Conservation (phyloP, 2,888 invertebrate species). For the Lamellibrachia columna region DNA sequence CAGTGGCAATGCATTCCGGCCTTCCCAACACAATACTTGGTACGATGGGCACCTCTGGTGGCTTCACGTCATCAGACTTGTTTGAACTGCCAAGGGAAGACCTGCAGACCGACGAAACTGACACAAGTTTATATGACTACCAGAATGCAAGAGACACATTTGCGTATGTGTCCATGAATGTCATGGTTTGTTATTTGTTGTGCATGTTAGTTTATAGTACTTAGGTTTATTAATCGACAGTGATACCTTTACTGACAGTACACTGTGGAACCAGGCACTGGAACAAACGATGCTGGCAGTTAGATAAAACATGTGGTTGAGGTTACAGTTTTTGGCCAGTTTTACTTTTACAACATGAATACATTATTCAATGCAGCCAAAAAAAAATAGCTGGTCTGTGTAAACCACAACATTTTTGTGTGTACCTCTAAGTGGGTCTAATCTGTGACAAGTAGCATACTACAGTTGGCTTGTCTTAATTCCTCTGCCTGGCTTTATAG, state of each 20-base stretch:
- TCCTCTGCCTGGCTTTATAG: not conserved
- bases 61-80: constrained; percentile 6
- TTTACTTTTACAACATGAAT: too few species aligned
- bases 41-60: not conserved
- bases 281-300: not conserved
- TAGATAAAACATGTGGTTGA: constrained; percentile 3
- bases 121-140: constrained; percentile 44
- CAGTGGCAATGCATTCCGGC: not conserved
- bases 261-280: constrained; percentile 13
- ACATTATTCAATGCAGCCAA: not conserved
- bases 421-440: not conserved
- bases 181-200: not conserved
- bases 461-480: not conserved
- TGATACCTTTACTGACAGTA: not conserved
- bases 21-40: not conserved
- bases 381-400: not conserved
- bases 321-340: not conserved
- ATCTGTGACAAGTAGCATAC: not conserved
- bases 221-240: not conserved
- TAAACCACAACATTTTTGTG: not conserved
- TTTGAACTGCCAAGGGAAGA: constrained; percentile 17
- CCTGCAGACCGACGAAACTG: constrained; percentile 38
- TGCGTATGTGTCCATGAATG: constrained; percentile 29
- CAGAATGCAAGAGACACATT: constrained; percentile 37
- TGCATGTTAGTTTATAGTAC: not conserved